Evolutionary conservation across 2,888 invertebrate species (phyloP).

Genomic region (Himalopsyche japonica): DNA sequence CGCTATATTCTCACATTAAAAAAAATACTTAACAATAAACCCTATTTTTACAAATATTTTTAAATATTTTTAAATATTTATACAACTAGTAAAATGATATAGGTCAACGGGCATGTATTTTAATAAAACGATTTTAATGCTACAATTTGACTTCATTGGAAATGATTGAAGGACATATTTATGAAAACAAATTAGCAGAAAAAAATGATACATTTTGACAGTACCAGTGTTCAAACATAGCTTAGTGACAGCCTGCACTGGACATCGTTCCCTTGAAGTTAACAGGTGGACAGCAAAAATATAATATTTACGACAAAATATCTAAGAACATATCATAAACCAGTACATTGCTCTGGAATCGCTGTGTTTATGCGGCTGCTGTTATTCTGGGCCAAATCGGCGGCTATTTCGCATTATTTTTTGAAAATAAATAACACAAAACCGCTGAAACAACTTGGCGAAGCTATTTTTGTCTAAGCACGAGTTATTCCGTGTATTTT

Average conservation of each 20-base stretch:
- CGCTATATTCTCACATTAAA: no score
- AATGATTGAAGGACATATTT: no score
- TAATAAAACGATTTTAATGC: no score
- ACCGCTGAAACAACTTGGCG: background rate
- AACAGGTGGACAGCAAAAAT: background rate
- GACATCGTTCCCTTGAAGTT: background rate
- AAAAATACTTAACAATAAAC: no score
- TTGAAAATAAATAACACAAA: background rate
- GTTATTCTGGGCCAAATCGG: background rate
- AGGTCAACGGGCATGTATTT: background rate
- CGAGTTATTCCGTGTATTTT: background rate
- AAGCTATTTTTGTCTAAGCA: background rate
- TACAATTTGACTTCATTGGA: no score
- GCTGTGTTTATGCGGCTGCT: background rate
- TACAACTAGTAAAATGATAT: background rate
- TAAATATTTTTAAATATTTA: no score
- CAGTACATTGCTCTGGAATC: background rate
- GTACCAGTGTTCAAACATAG: no score
- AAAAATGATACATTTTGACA: no score
- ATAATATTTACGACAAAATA: background rate
- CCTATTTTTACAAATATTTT: no score
- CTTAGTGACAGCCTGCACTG: no score
- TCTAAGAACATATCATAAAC: background rate
- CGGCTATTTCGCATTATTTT: background rate
- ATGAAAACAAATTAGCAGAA: no score